These are phyloP conservation scores for Melikaiella ostensackeni DNA, from an alignment of 2,888 invertebrate genomes.

Conservation along the genomic window DNA sequence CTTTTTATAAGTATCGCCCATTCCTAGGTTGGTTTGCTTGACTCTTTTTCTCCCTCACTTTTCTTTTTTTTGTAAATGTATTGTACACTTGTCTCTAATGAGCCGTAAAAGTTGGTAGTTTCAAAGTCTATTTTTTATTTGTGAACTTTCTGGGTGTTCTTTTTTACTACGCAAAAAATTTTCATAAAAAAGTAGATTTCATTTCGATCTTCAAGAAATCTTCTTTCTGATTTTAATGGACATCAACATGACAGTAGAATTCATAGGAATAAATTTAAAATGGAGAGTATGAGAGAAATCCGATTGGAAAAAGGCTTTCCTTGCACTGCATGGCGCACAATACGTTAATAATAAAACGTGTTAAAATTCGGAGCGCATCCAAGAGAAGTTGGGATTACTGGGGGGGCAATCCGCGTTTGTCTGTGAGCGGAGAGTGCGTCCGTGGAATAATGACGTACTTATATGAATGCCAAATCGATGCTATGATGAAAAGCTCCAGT, in stretches of 20 bases:
- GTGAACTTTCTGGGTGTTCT: too few relatives aligned
- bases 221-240: background rate
- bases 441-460: slow-evolving; percentile 38
- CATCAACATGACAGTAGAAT: background rate
- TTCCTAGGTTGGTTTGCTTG: too few relatives aligned
- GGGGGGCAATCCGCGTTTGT: slow-evolving; percentile 36
- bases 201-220: too few relatives aligned
- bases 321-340: slow-evolving; percentile 32
- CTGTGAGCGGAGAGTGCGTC: slow-evolving; percentile 35
- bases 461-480: slow-evolving; percentile 39
- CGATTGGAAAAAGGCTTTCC: slow-evolving; percentile 33
- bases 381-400: slow-evolving; percentile 31
- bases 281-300: slow-evolving; percentile 26
- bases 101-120: too few relatives aligned
- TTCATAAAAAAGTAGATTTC: too few relatives aligned
- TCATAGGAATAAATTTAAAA: slow-evolving; percentile 26
- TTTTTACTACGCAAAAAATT: too few relatives aligned
- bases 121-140: too few relatives aligned
- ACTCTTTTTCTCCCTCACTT: too few relatives aligned
- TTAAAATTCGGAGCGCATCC: slow-evolving; percentile 39
- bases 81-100: too few relatives aligned
- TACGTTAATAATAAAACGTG: slow-evolving; percentile 39
- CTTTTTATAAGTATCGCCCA: too few relatives aligned
- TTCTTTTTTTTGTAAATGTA: too few relatives aligned
- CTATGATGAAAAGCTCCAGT: slow-evolving; percentile 37